phyloP scores from a whole-genome alignment of 2,113 vertebrate species.

The Erythrolamprus reginae region DNA sequence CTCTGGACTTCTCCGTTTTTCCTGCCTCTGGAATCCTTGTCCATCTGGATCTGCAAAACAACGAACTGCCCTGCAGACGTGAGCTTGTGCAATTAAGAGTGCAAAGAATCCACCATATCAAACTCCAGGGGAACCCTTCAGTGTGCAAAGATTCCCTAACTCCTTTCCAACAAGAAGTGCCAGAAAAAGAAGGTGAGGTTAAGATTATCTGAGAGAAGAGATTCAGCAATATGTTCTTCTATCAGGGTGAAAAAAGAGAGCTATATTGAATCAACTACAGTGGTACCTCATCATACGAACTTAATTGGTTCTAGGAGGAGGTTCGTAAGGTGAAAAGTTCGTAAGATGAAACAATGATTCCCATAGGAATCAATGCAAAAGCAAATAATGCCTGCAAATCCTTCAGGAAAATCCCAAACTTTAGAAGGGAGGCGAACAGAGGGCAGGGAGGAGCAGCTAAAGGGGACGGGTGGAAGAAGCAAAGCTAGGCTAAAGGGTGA shows the following conservation, averaged over 20 bases:
- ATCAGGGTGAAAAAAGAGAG: neutral
- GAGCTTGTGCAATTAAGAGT: conserved; percentile 22
- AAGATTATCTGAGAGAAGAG: neutral
- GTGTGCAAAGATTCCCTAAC: accelerated
- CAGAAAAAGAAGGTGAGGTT: conserved; percentile 26
- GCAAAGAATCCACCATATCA: conserved; percentile 14
- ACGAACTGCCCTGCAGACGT: neutral
- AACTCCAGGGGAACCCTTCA: conserved; percentile 35
- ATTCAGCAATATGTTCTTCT: neutral
- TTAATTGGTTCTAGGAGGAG: too few relatives aligned
- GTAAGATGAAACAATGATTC: too few relatives aligned
- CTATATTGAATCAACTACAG: neutral
- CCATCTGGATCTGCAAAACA: conserved; percentile 58
- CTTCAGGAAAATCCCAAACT: too few relatives aligned
- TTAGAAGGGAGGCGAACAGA: too few relatives aligned
- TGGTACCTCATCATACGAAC: too few relatives aligned
- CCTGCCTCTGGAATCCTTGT: conserved; percentile 38
- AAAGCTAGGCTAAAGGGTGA: too few relatives aligned
- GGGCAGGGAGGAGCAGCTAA: too few relatives aligned
- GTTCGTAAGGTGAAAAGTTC: too few relatives aligned
- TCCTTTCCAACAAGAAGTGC: conserved; percentile 43
- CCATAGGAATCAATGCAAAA: too few relatives aligned
- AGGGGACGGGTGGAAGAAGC: too few relatives aligned
- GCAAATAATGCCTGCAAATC: too few relatives aligned
- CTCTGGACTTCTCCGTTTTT: conserved; percentile 27